Conservation (phyloP, 2,888 invertebrate genomes). For the Macaria liturata region DNA sequence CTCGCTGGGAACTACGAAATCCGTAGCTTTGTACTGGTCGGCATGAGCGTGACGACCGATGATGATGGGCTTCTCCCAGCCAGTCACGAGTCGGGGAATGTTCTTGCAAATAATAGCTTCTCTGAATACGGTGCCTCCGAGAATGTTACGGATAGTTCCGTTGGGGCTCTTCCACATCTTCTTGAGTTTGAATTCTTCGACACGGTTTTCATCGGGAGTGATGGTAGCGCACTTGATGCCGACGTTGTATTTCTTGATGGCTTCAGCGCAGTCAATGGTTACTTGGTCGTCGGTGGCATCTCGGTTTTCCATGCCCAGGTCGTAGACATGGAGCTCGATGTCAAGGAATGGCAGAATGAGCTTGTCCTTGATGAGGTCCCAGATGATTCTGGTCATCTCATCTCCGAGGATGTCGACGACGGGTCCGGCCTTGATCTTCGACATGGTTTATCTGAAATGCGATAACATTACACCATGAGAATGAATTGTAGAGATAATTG, state of each 20-base stretch:
- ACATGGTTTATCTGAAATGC: conserved; percentile 67
- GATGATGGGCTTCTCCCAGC: conserved; percentile 98
- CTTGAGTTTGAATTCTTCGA: conserved; percentile 94
- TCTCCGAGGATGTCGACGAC: conserved; percentile 97
- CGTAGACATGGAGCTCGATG: conserved; percentile 96
- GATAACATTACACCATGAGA: too few species aligned
- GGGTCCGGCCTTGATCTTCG: conserved; percentile 91
- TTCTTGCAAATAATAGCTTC: conserved; percentile 96
- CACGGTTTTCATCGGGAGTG: conserved; percentile 98
- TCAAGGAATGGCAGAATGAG: conserved; percentile 98
- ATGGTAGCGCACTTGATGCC: conserved; percentile 99
- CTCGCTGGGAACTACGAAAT: conserved; percentile 96
- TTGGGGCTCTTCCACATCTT: conserved; percentile 97
- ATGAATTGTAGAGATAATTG: too few species aligned
- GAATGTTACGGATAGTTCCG: conserved; percentile 93
- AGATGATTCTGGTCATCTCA: conserved; percentile 98
- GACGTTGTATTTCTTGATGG: conserved; percentile 98
- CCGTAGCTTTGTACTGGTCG: conserved; percentile 98
- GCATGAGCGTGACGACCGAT: conserved; percentile 99
- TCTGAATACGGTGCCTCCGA: conserved; percentile 92
- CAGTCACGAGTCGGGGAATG: conserved; percentile 96
- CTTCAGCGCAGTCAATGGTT: conserved; percentile 98
- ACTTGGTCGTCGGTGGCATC: conserved; percentile 97
- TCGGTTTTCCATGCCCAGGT: conserved; percentile 97
- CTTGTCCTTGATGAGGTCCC: conserved; percentile 99